Conservation (phyloP, 2,113 vertebrate genomes). For the Smithornis capensis region DNA sequence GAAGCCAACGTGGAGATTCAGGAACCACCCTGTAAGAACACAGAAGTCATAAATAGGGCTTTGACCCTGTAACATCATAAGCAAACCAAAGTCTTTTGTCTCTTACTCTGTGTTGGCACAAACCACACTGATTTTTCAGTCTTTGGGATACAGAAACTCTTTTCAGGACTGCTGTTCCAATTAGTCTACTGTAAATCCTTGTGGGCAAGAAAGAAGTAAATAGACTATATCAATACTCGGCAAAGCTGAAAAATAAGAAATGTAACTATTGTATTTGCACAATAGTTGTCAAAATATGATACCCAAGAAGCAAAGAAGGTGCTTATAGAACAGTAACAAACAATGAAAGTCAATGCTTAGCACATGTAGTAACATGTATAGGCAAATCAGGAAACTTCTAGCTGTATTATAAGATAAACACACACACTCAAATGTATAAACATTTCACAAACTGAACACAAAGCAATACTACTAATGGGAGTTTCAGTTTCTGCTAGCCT, state of each 20-base stretch:
- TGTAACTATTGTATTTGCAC: background rate
- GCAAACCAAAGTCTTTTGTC: background rate
- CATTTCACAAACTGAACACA: background rate
- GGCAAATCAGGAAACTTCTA: background rate
- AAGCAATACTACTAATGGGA: background rate
- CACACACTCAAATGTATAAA: background rate
- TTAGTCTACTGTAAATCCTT: background rate
- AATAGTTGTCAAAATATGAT: background rate
- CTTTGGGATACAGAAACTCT: background rate
- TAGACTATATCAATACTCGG: background rate
- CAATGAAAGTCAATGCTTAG: background rate
- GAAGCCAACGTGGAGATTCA: constrained; percentile 95
- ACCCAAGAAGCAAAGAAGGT: background rate
- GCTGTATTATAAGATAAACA: background rate
- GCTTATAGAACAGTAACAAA: background rate
- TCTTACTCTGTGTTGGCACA: background rate
- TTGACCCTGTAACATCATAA: background rate
- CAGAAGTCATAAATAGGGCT: background rate
- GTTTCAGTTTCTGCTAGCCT: background rate
- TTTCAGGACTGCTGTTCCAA: background rate
- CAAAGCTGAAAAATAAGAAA: background rate
- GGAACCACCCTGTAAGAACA: constrained; percentile 84
- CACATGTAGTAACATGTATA: background rate
- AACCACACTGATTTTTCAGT: background rate
- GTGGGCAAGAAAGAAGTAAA: background rate